phyloP scores from a whole-genome alignment of 2,797 vertebrate genomes.

The Adrianichthys oophorus region DNA sequence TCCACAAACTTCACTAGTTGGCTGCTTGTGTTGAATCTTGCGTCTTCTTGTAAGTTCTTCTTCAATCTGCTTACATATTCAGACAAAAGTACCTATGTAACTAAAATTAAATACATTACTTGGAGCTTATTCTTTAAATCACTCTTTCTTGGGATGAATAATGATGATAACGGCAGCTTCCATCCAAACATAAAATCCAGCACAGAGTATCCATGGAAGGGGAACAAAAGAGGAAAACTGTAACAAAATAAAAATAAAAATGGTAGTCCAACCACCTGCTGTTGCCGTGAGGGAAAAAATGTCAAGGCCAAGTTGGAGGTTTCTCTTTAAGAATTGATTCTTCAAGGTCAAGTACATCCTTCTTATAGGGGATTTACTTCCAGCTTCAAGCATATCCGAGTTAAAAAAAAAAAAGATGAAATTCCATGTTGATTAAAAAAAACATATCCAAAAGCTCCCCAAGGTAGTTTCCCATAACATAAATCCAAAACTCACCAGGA shows the following conservation, averaged over 20 bases:
- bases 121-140: slow-evolving; percentile 17
- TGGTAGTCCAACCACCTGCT: slow-evolving; percentile 68
- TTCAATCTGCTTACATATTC: slow-evolving; percentile 53
- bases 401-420: slow-evolving; percentile 51
- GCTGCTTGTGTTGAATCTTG: slow-evolving; percentile 46
- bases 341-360: slow-evolving; percentile 68
- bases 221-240: too few species aligned
- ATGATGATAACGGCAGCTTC: slow-evolving; percentile 35
- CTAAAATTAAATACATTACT: slow-evolving; percentile 30
- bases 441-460: slow-evolving; percentile 76
- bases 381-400: slow-evolving; percentile 68
- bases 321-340: slow-evolving; percentile 46
- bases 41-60: slow-evolving; percentile 47
- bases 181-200: slow-evolving; percentile 72
- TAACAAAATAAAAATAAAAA: slow-evolving; percentile 48
- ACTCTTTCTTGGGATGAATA: slow-evolving; percentile 30
- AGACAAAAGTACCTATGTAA: slow-evolving; percentile 16
- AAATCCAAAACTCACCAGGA: slow-evolving; percentile 80
- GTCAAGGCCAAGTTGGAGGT: slow-evolving; percentile 21
- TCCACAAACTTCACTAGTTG: slow-evolving; percentile 52
- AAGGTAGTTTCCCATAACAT: slow-evolving; percentile 70
- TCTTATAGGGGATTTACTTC: slow-evolving; percentile 66
- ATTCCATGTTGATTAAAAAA: slow-evolving; percentile 70
- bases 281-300: slow-evolving; percentile 34
- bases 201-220: slow-evolving; percentile 66